These are phyloP conservation scores for Hydrolagus colliei DNA, from an alignment of 2,797 vertebrate species.

Conservation along the genomic window DNA sequence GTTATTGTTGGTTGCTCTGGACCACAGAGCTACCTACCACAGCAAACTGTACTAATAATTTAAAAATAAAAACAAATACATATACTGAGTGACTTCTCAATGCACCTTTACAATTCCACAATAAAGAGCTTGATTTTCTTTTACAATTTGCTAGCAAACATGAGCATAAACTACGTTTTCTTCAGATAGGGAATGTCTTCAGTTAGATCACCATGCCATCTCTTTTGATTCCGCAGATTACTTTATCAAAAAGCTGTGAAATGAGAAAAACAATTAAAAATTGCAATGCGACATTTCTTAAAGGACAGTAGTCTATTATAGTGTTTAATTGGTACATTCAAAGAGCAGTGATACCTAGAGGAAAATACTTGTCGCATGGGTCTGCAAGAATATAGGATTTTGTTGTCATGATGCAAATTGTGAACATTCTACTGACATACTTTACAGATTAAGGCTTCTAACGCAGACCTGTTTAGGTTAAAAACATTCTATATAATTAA, in stretches of 20 bases:
- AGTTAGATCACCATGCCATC: background rate
- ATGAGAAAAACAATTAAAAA: background rate
- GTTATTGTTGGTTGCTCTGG: background rate
- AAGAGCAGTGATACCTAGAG: background rate
- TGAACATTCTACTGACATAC: too few species aligned
- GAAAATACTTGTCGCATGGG: too few species aligned
- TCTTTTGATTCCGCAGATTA: background rate
- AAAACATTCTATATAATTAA: too few species aligned
- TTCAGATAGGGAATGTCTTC: background rate
- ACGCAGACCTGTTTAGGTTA: too few species aligned
- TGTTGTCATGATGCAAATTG: too few species aligned
- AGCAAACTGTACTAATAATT: conserved; percentile 9
- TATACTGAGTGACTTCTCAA: background rate
- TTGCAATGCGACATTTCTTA: background rate
- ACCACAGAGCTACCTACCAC: background rate
- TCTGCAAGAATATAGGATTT: too few species aligned
- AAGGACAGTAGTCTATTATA: too few species aligned
- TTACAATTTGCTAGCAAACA: background rate
- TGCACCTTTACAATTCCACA: conserved; percentile 16
- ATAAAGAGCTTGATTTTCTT: background rate
- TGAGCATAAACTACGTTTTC: background rate
- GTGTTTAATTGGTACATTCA: background rate
- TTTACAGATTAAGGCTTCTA: too few species aligned
- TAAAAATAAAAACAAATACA: background rate
- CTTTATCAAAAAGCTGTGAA: conserved; percentile 29